A percentile compares a stretch with the other conserved stretches of the same genome.
phyloP scores from a whole-genome alignment of 64 coral and sea anemone species.

The Orbicella faveolata region DNA sequence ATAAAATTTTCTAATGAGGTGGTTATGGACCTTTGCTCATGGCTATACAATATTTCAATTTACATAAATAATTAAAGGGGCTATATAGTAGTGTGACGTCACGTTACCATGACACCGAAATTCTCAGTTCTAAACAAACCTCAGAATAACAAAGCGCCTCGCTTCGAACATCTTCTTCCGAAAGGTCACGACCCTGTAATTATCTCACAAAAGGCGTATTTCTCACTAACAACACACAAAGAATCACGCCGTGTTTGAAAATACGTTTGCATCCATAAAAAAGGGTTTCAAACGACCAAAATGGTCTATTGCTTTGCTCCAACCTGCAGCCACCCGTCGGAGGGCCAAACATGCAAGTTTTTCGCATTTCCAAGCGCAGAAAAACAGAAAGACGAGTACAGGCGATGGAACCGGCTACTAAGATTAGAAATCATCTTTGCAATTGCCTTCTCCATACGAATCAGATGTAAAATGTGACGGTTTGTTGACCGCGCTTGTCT shows the following conservation, averaged over 20 bases:
- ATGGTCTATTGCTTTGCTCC: conserved; percentile 48
- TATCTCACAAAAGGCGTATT: background rate
- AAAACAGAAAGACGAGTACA: conserved; percentile 28
- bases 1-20: too few relatives aligned
- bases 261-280: background rate
- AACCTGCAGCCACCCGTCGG: conserved; percentile 33
- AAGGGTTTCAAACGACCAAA: background rate
- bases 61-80: too few relatives aligned
- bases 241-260: too few relatives aligned
- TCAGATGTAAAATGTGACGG: background rate
- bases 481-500: too few relatives aligned
- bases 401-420: conserved; percentile 46
- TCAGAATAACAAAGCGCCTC: background rate
- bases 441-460: background rate
- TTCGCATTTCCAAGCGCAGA: conserved; percentile 37
- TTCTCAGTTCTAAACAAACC: conserved; percentile 16
- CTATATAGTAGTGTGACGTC: background rate
- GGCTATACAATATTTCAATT: too few relatives aligned
- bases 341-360: conserved; percentile 47
- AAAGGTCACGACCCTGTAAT: conserved; percentile 27
- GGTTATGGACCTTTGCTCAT: too few relatives aligned
- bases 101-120: conserved; percentile 19
- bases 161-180: background rate
- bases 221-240: background rate
- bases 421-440: background rate